These are phyloP conservation scores for Aegithalos caudatus DNA, from an alignment of 2,113 vertebrate genomes.

Conservation along the genomic window DNA sequence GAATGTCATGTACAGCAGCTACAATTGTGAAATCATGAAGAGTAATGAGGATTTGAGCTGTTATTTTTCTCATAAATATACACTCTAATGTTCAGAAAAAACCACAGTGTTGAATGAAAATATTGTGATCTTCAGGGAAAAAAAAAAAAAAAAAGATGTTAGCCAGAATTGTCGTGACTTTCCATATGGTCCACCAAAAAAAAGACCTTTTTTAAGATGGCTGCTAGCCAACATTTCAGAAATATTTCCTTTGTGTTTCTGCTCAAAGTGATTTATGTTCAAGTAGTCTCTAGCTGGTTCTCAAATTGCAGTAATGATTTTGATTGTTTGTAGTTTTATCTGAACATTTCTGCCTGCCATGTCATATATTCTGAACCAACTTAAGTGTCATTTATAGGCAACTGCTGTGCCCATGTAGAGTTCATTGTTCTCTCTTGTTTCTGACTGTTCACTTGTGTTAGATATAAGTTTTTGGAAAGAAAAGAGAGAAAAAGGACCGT, in stretches of 20 bases:
- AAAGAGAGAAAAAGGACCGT: background rate
- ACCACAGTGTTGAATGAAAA: background rate
- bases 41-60: constrained; percentile 4
- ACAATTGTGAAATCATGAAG: constrained; percentile 9
- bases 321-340: constrained; percentile 13
- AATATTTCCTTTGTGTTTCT: constrained; percentile 29
- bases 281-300: constrained; percentile 5
- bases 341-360: background rate
- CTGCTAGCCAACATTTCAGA: constrained; percentile 35
- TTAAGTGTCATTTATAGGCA: background rate
- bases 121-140: background rate
- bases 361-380: background rate
- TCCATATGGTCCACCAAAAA: background rate
- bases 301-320: constrained; percentile 4
- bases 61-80: background rate
- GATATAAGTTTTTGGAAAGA: background rate
- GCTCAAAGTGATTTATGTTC: constrained; percentile 22
- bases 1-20: background rate
- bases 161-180: background rate
- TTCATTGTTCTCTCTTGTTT: background rate
- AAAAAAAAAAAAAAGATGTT: background rate
- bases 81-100: background rate
- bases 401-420: background rate
- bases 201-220: background rate
- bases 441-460: background rate